Evolutionary conservation across 2,113 vertebrate genomes (phyloP).

Genomic region (Pterocles burchelli): DNA sequence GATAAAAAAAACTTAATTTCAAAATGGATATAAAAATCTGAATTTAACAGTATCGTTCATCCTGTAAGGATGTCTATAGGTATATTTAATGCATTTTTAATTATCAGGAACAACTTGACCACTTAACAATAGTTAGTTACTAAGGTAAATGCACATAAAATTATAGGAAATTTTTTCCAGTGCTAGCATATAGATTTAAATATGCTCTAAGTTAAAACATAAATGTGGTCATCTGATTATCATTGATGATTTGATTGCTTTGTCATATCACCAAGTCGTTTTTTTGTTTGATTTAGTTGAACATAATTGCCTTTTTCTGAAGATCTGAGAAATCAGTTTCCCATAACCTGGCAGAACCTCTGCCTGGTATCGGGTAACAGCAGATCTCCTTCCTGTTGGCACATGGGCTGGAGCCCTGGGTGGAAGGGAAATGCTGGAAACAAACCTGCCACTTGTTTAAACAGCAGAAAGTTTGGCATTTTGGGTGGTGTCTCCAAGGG

Average conservation of each 20-base stretch:
- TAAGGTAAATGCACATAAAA: not conserved
- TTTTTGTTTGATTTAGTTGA: not conserved
- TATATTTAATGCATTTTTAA: not conserved
- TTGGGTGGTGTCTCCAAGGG: rapidly evolving
- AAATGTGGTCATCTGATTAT: not conserved
- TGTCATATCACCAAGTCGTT: not conserved
- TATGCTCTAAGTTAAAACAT: not conserved
- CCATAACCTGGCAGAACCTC: not conserved
- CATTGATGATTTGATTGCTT: not conserved
- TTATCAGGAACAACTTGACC: not conserved
- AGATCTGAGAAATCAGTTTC: not conserved
- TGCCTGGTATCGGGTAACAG: rapidly evolving
- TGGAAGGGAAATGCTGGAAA: not conserved
- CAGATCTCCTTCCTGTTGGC: not conserved
- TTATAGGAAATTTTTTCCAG: not conserved
- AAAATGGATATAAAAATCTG: not conserved
- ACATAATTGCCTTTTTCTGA: not conserved
- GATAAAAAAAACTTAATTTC: not conserved
- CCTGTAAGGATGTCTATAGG: not conserved
- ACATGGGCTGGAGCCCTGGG: not conserved
- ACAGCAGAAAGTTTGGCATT: not conserved
- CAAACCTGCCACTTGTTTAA: not conserved
- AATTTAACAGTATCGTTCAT: not conserved
- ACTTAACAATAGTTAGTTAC: not conserved
- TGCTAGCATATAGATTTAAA: not conserved